These are phyloP conservation scores for Cremastobaeus sp. DNA, from an alignment of 2,888 invertebrate species.

Conservation along the genomic window DNA sequence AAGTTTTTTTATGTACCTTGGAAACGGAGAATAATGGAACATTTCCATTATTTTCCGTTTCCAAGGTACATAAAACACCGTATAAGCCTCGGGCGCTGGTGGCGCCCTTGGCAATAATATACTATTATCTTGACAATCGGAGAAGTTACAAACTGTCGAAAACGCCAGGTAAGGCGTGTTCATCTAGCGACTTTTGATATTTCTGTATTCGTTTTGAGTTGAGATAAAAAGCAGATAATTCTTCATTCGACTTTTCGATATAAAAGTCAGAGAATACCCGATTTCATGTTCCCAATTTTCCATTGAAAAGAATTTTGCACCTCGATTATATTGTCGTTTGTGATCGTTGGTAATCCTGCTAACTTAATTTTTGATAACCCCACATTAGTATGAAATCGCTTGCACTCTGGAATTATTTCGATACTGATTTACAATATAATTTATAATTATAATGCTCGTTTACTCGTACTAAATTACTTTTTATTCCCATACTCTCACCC, in stretches of 20 bases:
- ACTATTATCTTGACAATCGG: background rate
- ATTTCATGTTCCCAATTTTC: background rate
- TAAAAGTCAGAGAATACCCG: background rate
- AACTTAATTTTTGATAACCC: constrained; percentile 5
- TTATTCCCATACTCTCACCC: constrained; percentile 43
- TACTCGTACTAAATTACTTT: constrained; percentile 41
- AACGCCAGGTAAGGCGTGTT: background rate
- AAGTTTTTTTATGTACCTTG: no score
- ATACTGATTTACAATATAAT: constrained; percentile 56
- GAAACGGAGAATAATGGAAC: no score
- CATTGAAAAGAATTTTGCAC: constrained; percentile 13
- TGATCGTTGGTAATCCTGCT: constrained; percentile 18
- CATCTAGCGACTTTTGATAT: constrained; percentile 9
- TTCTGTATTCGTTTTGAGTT: background rate
- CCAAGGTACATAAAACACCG: no score
- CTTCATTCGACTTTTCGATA: background rate
- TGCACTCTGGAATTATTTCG: constrained; percentile 62
- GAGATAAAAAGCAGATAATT: background rate
- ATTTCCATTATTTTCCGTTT: no score
- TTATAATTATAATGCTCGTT: constrained; percentile 53
- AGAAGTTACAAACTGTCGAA: background rate
- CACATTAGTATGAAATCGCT: constrained; percentile 5
- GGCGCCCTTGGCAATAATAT: no score
- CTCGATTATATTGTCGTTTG: constrained; percentile 54
- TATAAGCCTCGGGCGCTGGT: no score